Evolutionary conservation across 2,888 invertebrate genomes (phyloP), one percentile per base, ranked within the genome.

Genomic region (Lasiommata megera): DNA sequence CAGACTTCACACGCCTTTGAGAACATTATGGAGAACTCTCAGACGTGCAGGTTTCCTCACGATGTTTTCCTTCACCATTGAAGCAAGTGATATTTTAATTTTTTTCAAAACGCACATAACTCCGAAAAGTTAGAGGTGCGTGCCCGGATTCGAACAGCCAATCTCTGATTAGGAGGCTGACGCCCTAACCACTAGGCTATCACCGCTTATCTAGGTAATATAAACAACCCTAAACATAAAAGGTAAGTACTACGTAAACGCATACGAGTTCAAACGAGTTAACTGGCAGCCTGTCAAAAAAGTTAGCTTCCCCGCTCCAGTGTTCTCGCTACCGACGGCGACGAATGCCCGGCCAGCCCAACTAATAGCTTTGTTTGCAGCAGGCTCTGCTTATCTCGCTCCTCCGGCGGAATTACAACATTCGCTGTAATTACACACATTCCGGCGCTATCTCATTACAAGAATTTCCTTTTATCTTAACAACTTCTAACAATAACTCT

Each of bases 291-390:
- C 37, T 14, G 14, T 37, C 12, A 37, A 41, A 18, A 23, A 41
- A 23, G 41, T 23, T 41, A 41, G 23, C 41, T 23, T 23, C 6
- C 17, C n/a, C 17, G 12, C 12, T 36, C n/a, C 9, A 12, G 44
- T 14, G 28, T 44, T 41, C 14, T 28, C 36, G 36, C 54, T 56
- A 63, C 61, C 56, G 56, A 61, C 58, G 16, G 52, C 58, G 54
- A 58, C 58, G 53, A 23, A 23, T 5, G 5, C 23, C 2, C 23
- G 23, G 23, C 57, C 55, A 58, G 54, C 44, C 58, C 51, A 17
- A 53, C 46, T 62, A 23, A 23, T 60, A 55, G 57, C 51, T 41
- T 57, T 60, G 60, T 50, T 62, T 62, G 17, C 23, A 3, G 16
- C n/a, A 46, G 52, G 40, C 34, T 51, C 23, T 40, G 38, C 52